Evolutionary conservation across 2,888 invertebrate species (phyloP).

Genomic region (Schizaphis graminum): DNA sequence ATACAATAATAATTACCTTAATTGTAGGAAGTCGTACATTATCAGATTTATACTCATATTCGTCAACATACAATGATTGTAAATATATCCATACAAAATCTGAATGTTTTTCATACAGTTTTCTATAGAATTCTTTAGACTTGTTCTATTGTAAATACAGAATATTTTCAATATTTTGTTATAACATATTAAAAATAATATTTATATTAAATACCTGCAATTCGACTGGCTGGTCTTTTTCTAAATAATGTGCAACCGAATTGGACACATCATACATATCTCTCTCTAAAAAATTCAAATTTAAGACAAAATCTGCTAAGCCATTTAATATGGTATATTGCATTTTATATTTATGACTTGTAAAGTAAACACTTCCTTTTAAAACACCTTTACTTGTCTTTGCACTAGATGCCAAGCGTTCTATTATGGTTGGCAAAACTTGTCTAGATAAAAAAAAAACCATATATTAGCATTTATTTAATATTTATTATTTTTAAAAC

Average conservation of each 20-base stretch:
- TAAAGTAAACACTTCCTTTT: slow-evolving; percentile 68
- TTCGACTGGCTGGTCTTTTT: slow-evolving; percentile 75
- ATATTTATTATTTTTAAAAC: slow-evolving; percentile 69
- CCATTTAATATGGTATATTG: slow-evolving; percentile 68
- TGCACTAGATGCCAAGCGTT: slow-evolving; percentile 67
- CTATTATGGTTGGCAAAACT: slow-evolving; percentile 68
- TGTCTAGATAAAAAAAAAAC: slow-evolving; percentile 67
- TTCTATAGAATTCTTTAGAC: slow-evolving; percentile 54
- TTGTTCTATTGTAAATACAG: slow-evolving; percentile 38
- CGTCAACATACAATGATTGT: slow-evolving; percentile 66
- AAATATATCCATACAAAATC: slow-evolving; percentile 70
- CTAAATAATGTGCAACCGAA: slow-evolving; percentile 74
- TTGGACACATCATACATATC: slow-evolving; percentile 71
- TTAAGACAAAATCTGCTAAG: slow-evolving; percentile 68
- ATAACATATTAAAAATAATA: neutral
- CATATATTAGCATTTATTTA: neutral
- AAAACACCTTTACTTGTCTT: slow-evolving; percentile 68
- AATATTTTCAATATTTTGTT: slow-evolving; percentile 18
- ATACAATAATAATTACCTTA: slow-evolving; percentile 16
- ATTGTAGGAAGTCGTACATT: slow-evolving; percentile 32
- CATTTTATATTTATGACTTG: slow-evolving; percentile 69
- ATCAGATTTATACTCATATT: slow-evolving; percentile 59
- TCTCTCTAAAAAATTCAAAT: slow-evolving; percentile 68
- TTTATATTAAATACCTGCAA: slow-evolving; percentile 73
- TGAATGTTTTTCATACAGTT: slow-evolving; percentile 73